Percentiles rank a stretch among this genome's conserved stretches.
These are phyloP conservation scores for Drosophila funebris DNA, from an alignment of 1,140 invertebrate genomes.

Conservation along the genomic window DNA sequence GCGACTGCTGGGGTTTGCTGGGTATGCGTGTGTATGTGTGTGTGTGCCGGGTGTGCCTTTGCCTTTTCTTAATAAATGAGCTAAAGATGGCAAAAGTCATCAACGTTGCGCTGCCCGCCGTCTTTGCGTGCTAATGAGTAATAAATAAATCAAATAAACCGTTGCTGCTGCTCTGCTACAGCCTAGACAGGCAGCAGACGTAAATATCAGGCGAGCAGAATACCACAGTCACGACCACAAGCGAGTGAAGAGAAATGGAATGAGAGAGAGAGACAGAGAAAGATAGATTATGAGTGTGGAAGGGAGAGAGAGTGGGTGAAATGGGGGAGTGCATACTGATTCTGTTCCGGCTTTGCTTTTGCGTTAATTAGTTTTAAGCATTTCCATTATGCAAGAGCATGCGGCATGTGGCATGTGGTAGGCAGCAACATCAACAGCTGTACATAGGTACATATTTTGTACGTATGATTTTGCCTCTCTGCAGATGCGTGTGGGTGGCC, in stretches of 20 bases:
- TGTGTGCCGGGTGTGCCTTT: constrained; percentile 12
- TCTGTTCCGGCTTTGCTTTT: constrained; percentile 68
- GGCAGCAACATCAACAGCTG: constrained; percentile 7
- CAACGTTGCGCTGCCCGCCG: constrained; percentile 47
- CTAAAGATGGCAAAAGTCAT: constrained; percentile 59
- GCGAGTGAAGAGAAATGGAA: neutral
- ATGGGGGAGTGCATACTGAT: constrained; percentile 24
- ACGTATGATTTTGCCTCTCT: neutral
- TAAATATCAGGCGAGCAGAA: constrained; percentile 66
- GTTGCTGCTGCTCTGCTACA: constrained; percentile 23
- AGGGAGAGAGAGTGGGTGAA: neutral
- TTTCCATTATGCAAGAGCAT: constrained; percentile 72
- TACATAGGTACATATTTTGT: neutral
- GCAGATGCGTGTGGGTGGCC: neutral
- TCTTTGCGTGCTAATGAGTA: constrained; percentile 81
- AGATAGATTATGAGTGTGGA: neutral
- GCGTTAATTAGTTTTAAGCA: constrained; percentile 77
- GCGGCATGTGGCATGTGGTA: constrained; percentile 28
- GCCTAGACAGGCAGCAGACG: constrained; percentile 65
- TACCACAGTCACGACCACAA: constrained; percentile 10
- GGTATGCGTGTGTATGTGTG: constrained; percentile 9
- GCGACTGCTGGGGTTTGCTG: too few relatives aligned
- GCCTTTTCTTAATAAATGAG: constrained; percentile 72
- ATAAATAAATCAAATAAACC: constrained; percentile 60
- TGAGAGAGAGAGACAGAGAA: neutral